Conservation (phyloP, 2,888 invertebrate species). For the Caenorhabditis virilis region DNA sequence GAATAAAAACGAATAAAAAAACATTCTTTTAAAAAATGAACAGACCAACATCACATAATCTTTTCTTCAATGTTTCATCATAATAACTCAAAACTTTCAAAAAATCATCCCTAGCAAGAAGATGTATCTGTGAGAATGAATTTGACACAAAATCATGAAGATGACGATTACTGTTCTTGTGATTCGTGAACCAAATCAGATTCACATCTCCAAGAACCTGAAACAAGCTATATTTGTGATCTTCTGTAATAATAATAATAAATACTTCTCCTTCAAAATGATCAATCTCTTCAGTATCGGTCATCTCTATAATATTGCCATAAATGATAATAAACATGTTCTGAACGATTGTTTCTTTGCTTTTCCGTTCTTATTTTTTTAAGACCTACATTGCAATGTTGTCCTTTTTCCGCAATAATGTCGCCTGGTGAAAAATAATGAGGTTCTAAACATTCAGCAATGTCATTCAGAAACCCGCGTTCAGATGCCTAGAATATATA, state of each 20-base stretch:
- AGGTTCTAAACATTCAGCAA: slow-evolving; percentile 23
- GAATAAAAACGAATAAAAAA: slow-evolving; percentile 3
- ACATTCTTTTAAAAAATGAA: background rate
- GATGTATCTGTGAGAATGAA: slow-evolving; percentile 33
- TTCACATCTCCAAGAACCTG: slow-evolving; percentile 28
- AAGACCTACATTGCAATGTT: slow-evolving; percentile 26
- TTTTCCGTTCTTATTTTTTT: background rate
- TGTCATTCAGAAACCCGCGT: slow-evolving; percentile 24
- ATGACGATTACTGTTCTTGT: slow-evolving; percentile 28
- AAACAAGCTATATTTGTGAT: background rate
- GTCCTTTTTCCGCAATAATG: slow-evolving; percentile 41
- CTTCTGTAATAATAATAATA: background rate
- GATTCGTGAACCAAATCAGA: slow-evolving; percentile 36
- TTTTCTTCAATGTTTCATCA: slow-evolving; percentile 14
- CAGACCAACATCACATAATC: slow-evolving; percentile 28
- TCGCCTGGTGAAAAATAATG: slow-evolving; percentile 41
- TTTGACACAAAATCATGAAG: slow-evolving; percentile 20
- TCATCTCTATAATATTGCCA: slow-evolving; percentile 26
- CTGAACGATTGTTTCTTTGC: slow-evolving; percentile 10
- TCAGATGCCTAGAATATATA: slow-evolving; percentile 21
- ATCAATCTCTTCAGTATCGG: slow-evolving; percentile 24
- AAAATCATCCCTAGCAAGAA: slow-evolving; percentile 29
- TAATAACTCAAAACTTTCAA: slow-evolving; percentile 23
- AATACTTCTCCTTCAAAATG: slow-evolving; percentile 25
- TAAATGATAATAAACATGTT: slow-evolving; percentile 29